Evolutionary conservation across 2,888 invertebrate species (phyloP), one percentile per base, ranked within the genome.

Genomic region (Cheilosia soror): DNA sequence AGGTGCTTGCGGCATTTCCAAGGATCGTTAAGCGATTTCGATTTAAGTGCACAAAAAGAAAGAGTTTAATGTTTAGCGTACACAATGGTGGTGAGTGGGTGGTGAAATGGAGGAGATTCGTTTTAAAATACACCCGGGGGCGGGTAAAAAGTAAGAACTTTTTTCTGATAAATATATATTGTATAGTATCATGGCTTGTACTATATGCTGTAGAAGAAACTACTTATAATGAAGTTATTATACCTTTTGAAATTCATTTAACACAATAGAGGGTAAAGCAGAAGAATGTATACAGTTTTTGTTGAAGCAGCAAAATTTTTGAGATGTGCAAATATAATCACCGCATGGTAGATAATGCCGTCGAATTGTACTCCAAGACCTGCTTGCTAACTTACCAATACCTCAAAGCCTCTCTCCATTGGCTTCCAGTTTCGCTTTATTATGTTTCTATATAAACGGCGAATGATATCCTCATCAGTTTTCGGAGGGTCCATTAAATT

Each of bases 11-110:
- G 68, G 47, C 80, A 75, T 80, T 80, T 66, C 63, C 65, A 75
- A 75, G 80, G 84, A 80, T 80, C 84, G 75, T 80, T 84, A 75
- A 84, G 80, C 75, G 80, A 84, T 84, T 80, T 11, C 33, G 65
- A 60, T 73, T 84, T 76, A 71, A 80, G 75, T 69, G 69, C 60
- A 47, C 69, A 63, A 75, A 75, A 69, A 44, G 37, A 71, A 60
- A 65, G 68, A 79, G 62, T 75, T 78, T 73, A 72, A 83, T 78
- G 51, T 33, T 66, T 66, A 66, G 63, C 63, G 57, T 40, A 58
- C 13, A 58, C 57, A 65, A 49, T 29, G 20, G 37, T 25, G 27
- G 33, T n/a, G 69, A 9, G 31, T 57, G 44, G 29, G 44, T 31
- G n/a, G 11, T 37, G 27, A n/a, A 4, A 44, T 31, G 57, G 7